Conservation (phyloP, 2,797 vertebrate species). For the Anniella stebbinsi region DNA sequence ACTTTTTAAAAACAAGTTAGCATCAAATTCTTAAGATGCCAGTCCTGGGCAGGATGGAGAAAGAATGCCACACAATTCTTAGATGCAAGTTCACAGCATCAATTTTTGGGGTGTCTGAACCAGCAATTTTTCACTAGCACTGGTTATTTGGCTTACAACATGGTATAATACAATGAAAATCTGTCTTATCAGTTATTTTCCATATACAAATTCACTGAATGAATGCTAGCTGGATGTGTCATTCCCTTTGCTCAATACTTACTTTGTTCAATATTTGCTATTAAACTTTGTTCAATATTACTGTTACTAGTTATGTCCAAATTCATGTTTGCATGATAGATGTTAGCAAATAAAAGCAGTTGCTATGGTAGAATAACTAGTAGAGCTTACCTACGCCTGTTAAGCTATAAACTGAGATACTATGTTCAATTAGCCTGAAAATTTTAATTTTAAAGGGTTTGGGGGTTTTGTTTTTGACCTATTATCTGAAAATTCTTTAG, state of each 20-base stretch:
- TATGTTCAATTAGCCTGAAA: slow-evolving; percentile 4
- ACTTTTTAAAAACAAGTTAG: not conserved
- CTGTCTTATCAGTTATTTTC: not conserved
- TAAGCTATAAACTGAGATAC: not conserved
- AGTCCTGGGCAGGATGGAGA: not conserved
- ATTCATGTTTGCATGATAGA: not conserved
- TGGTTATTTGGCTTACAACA: not conserved
- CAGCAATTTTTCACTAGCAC: not conserved
- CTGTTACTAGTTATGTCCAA: not conserved
- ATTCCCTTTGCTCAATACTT: slow-evolving; percentile 32
- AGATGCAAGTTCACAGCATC: not conserved
- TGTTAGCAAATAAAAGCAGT: not conserved
- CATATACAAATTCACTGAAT: not conserved
- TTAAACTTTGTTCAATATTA: not conserved
- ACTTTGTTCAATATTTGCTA: slow-evolving; percentile 26
- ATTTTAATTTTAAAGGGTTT: slow-evolving; percentile 6
- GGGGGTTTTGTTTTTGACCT: not conserved
- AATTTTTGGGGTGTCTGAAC: not conserved
- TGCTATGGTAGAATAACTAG: not conserved
- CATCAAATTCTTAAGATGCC: not conserved
- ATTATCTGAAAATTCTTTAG: slow-evolving; percentile 5
- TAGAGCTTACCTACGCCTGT: not conserved
- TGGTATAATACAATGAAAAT: not conserved
- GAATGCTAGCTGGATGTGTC: slow-evolving; percentile 7
- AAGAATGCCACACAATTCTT: not conserved